phyloP scores from a whole-genome alignment of 2,888 invertebrate genomes.

The Alviniconcha strummeri region DNA sequence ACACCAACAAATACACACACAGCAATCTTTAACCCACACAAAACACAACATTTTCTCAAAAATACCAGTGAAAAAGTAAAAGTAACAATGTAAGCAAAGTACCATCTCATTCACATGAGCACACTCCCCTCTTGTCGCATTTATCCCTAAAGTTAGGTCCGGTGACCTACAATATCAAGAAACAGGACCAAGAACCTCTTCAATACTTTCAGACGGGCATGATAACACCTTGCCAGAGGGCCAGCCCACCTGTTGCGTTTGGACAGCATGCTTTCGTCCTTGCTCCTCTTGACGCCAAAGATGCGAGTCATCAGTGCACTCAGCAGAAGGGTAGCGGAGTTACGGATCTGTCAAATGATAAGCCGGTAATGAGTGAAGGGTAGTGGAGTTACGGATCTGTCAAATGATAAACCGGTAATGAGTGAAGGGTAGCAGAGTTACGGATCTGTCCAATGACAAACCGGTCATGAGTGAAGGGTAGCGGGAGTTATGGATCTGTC shows the following conservation, averaged over 20 bases:
- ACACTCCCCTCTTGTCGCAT: too few species aligned
- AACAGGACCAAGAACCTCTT: too few species aligned
- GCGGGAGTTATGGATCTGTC: constrained; percentile 83
- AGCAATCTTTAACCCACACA: not conserved
- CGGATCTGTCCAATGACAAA: constrained; percentile 71
- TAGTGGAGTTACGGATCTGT: constrained; percentile 84
- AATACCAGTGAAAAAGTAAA: too few species aligned
- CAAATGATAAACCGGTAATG: constrained; percentile 13
- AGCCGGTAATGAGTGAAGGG: constrained; percentile 75
- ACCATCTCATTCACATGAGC: too few species aligned
- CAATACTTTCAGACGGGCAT: too few species aligned
- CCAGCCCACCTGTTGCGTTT: constrained; percentile 69
- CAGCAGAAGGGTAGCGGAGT: constrained; percentile 89
- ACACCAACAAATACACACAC: not conserved
- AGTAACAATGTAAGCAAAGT: too few species aligned
- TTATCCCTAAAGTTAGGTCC: too few species aligned
- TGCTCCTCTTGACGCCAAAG: constrained; percentile 84
- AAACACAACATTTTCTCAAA: too few species aligned
- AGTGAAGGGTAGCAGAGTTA: constrained; percentile 86
- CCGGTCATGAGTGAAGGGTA: constrained; percentile 78
- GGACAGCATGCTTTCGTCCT: constrained; percentile 75
- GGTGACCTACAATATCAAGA: too few species aligned
- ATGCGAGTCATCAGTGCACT: constrained; percentile 88
- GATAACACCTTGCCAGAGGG: too few species aligned
- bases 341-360: constrained; percentile 76